A percentile compares a stretch with the other conserved stretches of the same genome.
Evolutionary conservation across 1,140 invertebrate genomes (phyloP).

Genomic region (Drosophila auraria): DNA sequence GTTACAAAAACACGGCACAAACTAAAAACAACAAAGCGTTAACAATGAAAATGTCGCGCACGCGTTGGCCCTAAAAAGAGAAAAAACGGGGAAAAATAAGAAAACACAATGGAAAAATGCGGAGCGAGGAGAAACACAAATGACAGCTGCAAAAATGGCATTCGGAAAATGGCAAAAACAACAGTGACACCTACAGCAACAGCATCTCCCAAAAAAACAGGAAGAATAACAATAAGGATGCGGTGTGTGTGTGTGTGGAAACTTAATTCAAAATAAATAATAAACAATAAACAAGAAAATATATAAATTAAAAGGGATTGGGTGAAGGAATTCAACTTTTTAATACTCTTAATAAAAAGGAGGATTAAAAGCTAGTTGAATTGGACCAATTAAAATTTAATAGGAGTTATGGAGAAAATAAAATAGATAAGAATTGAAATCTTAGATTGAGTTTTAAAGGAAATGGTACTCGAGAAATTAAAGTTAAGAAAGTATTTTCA

Average conservation of each 20-base stretch:
- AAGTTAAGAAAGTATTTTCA: too few relatives aligned
- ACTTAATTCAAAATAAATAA: slow-evolving; percentile 81
- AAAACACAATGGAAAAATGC: slow-evolving; percentile 25
- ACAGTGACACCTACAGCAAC: slow-evolving; percentile 44
- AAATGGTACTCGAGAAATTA: too few relatives aligned
- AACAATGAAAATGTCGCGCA: slow-evolving; percentile 81
- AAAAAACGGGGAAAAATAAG: slow-evolving; percentile 8
- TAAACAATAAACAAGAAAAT: slow-evolving; percentile 48
- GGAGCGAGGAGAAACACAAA: slow-evolving; percentile 40
- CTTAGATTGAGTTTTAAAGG: too few relatives aligned
- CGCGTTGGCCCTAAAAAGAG: slow-evolving; percentile 58
- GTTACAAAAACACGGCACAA: slow-evolving; percentile 19
- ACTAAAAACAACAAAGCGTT: slow-evolving; percentile 68
- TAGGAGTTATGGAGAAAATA: too few relatives aligned
- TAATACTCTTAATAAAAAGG: slow-evolving; percentile 27
- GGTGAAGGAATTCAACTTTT: slow-evolving; percentile 2
- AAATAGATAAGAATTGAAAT: too few relatives aligned
- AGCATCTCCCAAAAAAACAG: slow-evolving; percentile 27
- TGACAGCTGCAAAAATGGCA: slow-evolving; percentile 78
- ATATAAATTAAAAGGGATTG: slow-evolving; percentile 6
- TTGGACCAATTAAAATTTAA: too few relatives aligned
- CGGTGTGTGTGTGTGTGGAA: slow-evolving; percentile 50
- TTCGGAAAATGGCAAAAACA: slow-evolving; percentile 45
- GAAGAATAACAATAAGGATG: slow-evolving; percentile 22
- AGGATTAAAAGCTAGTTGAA: neutral